Conservation (phyloP, 2,113 vertebrate species). For the Chionodraco myersi region DNA sequence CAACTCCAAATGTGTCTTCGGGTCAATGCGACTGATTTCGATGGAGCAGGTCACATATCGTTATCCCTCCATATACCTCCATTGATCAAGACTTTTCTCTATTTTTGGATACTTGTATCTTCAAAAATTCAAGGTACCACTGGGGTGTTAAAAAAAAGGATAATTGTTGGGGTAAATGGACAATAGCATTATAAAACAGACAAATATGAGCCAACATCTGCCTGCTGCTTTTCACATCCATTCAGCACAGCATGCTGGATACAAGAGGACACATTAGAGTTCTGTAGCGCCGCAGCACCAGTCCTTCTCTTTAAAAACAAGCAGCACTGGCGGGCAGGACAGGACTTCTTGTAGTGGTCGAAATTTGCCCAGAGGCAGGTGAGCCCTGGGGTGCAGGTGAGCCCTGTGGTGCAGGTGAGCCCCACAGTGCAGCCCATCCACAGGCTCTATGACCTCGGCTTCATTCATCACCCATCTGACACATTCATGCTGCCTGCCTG, state of each 20-base stretch:
- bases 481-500: slow-evolving; percentile 72
- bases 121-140: no score
- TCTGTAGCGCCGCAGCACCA: slow-evolving; percentile 15
- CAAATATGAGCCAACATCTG: slow-evolving; percentile 1
- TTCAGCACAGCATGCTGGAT: slow-evolving; percentile 12
- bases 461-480: slow-evolving; percentile 78
- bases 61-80: background rate
- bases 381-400: slow-evolving; percentile 73
- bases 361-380: slow-evolving; percentile 65
- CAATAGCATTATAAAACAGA: slow-evolving; percentile 21
- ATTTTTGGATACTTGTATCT: no score
- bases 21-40: no score
- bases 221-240: slow-evolving; percentile 30
- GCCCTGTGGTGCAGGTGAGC: slow-evolving; percentile 70
- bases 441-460: slow-evolving; percentile 55
- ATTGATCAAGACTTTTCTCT: no score
- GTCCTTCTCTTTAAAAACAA: slow-evolving; percentile 37
- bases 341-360: slow-evolving; percentile 1
- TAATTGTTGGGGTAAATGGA: no score
- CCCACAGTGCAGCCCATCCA: slow-evolving; percentile 63
- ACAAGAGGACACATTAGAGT: slow-evolving; percentile 37
- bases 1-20: no score
- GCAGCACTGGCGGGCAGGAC: slow-evolving; percentile 18
- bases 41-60: no score
- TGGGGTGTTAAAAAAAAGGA: no score